Evolutionary conservation across 2,113 vertebrate species (phyloP).

Genomic region (Chrysochloris asiatica): DNA sequence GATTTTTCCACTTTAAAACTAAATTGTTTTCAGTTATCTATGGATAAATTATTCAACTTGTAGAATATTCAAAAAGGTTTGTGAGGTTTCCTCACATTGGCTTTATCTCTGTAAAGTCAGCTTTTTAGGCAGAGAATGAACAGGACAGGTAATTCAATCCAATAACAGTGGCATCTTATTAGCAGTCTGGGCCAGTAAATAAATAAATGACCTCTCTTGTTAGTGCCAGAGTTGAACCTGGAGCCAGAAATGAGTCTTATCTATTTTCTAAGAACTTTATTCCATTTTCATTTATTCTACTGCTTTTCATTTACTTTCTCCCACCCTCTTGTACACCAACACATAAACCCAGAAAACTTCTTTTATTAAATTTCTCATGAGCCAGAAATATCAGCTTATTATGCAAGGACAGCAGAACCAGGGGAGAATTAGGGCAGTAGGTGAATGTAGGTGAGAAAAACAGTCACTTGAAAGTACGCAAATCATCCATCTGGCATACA

Average conservation of each 20-base stretch:
- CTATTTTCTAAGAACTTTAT: not conserved
- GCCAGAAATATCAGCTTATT: slow-evolving; percentile 55
- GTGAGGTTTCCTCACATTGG: not conserved
- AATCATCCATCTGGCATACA: slow-evolving; percentile 40
- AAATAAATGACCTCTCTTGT: not conserved
- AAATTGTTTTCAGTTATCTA: slow-evolving; percentile 41
- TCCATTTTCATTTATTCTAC: not conserved
- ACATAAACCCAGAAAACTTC: not conserved
- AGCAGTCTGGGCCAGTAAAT: slow-evolving; percentile 15
- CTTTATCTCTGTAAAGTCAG: slow-evolving; percentile 32
- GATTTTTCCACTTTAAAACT: not conserved
- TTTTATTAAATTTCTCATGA: slow-evolving; percentile 36
- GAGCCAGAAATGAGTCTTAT: not conserved
- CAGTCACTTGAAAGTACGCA: slow-evolving; percentile 20
- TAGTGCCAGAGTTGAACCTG: not conserved
- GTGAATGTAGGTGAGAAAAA: not conserved
- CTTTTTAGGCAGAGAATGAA: not conserved
- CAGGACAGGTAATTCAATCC: not conserved
- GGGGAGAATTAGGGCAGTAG: not conserved
- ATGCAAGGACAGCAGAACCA: not conserved
- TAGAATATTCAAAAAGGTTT: not conserved
- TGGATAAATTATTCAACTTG: slow-evolving; percentile 58
- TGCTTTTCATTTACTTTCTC: not conserved
- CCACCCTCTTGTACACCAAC: not conserved
- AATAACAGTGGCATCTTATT: not conserved